Base-by-base conservation (phyloP, 2,113 vertebrate species). In the Rhabdomys dilectus region DNA sequence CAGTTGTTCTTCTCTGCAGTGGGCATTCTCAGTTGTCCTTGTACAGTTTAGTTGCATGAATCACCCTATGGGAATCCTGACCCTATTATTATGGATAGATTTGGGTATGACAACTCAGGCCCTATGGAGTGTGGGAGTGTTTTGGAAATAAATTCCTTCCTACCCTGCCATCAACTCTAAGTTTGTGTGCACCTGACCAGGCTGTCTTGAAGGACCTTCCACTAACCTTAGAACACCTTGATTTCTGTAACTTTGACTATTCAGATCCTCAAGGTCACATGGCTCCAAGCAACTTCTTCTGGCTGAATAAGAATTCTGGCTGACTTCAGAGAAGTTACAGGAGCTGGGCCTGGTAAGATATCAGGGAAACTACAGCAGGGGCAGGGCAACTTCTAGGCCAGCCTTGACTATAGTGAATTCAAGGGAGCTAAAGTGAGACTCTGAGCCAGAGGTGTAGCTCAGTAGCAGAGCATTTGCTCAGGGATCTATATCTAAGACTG, bases 1-100 rank as follows among this genome's bases (percentile, higher is more conserved):
- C 86, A 70, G 51, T 36, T 91, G 75, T 75, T 88, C 66, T 62
- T 96, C 97, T 97, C 89, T 51, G 36, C 60, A 81, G 0, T 5
- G 24, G 21, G 24, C 21, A 81, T 89, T 89, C 45, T 66, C 85
- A 42, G 19, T 53, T 64, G 70, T 96, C 73, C 11, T 51, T 42
- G 60, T 42, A 39, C 89, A 64, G 51, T 21, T 53, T 80, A 34
- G 16, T 0, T 75, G 92, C 93, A 89, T 5, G 10, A 81, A 17
- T 58, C 81, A 64, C 89, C 96, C 93, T 70, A 92, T 9, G 78
- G 91, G 72, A 34, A 60, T 76, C 95, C 82, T 0, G 0, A 91
- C 51, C 58, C 29, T 81, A 45, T 13, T 36, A 0, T n/a, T 26
- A 12, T 3, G 2, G 60, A 36, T 66, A 78, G n/a, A 68, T n/a